Evolutionary conservation across 1,140 invertebrate species (phyloP).

Genomic region (Brachionus manjavacas): DNA sequence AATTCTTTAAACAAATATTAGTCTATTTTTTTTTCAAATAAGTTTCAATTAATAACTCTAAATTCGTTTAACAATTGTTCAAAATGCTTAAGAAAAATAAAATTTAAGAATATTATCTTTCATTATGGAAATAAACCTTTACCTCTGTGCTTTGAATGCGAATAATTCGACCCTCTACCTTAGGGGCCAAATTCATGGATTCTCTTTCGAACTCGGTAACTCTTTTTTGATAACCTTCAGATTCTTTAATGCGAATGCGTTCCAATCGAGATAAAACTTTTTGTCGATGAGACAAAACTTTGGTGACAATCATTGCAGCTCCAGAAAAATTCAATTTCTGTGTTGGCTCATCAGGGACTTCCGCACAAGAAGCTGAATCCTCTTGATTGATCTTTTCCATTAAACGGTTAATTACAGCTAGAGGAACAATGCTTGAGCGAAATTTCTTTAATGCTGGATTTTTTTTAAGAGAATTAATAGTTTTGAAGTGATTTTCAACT

Average conservation of each 20-base stretch:
- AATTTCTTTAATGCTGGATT: background rate
- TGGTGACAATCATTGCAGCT: constrained; percentile 16
- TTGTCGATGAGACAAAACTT: background rate
- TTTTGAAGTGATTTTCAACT: constrained; percentile 41
- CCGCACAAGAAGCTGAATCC: background rate
- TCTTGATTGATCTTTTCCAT: background rate
- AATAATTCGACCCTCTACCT: constrained; percentile 23
- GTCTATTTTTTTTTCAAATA: no score
- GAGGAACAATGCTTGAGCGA: constrained; percentile 13
- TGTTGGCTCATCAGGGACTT: background rate
- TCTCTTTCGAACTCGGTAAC: background rate
- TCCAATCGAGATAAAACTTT: background rate
- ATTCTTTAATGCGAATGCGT: background rate
- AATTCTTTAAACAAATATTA: no score
- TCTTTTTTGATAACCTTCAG: background rate
- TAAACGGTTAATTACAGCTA: background rate
- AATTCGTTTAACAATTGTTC: background rate
- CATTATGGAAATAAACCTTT: background rate
- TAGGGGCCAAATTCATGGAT: constrained; percentile 2
- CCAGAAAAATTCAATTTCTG: background rate
- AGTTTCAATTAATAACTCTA: no score
- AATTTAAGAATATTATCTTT: background rate
- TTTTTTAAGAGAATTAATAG: background rate
- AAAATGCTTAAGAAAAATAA: background rate
- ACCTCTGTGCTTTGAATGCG: background rate